Percentiles rank a stretch among this genome's conserved stretches.
Conservation (phyloP, 1,140 invertebrate genomes). For the Brachionus koreanus region DNA sequence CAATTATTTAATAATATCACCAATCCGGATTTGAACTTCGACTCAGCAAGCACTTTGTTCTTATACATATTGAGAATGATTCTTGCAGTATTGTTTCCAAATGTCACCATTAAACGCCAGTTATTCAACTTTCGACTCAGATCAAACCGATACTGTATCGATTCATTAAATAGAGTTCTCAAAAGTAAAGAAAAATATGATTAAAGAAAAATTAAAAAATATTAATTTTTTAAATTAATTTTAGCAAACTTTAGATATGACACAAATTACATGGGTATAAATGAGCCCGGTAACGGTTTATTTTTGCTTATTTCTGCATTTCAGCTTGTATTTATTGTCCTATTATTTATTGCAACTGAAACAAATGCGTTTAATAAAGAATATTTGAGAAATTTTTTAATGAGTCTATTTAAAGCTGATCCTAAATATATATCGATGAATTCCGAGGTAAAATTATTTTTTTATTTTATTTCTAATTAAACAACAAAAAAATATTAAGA, state of each 20-base stretch:
- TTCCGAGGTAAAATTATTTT: neutral
- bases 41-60: neutral
- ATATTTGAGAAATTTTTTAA: neutral
- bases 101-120: constrained; percentile 29
- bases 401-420: neutral
- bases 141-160: constrained; percentile 18
- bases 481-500: neutral
- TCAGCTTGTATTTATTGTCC: neutral
- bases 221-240: neutral
- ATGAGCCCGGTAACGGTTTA: constrained; percentile 33
- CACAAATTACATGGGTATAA: constrained; percentile 9
- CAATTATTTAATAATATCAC: constrained; percentile 26
- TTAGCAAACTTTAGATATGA: constrained; percentile 28
- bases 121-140: constrained; percentile 17
- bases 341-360: neutral
- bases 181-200: neutral
- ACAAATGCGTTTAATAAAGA: constrained; percentile 30
- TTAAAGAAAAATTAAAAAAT: neutral
- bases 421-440: constrained; percentile 33
- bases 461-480: neutral
- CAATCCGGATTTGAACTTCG: constrained; percentile 2
- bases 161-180: constrained; percentile 7
- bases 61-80: constrained; percentile 15
- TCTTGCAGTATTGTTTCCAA: constrained; percentile 25
- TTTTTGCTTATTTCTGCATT: constrained; percentile 36